Base-by-base conservation (phyloP, 2,797 vertebrate species). In the Crax fasciolata region DNA sequence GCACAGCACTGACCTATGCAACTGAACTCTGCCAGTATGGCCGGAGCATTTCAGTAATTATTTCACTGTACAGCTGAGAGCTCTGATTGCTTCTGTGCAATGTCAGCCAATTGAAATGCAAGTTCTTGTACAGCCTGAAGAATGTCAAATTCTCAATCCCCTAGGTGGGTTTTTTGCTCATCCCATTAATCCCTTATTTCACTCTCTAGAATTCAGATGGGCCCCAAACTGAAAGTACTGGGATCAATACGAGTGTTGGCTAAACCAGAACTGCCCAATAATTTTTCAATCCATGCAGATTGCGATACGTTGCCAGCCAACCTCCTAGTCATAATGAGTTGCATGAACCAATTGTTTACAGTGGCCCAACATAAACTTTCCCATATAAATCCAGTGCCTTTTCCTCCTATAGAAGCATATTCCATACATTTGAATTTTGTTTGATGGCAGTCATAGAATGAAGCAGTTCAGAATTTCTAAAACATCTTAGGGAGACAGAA, bases 401-500 rank as follows among this genome's bases (percentile, higher is more conserved):
- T 93, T 71, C 61, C 43, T 71, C 73, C 66, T 57, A 44, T 0
- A 94, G 58, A 77, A 84, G 77, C 35, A 68, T 62, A 2, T 70
- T 94, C 83, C 16, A 25, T 72, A 75, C 10, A 32, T 91, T 84
- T 75, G 82, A 41, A 44, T 77, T 87, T 90, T 82, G 35, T 93
- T 93, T 87, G 73, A 92, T 76, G 79, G 70, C 90, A 93, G 84
- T 52, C 88, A 92, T 6, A 3, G 81, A 95, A 82, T 75, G 48
- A 90, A 55, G 80, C 82, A 80, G 83, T 91, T 89, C 48, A 78
- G 80, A 80, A 77, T 93, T 91, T 90, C 88, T 78, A 85, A 89
- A 94, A 84, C 83, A 89, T 85, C 85, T 35, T 52, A 95, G 63
- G 77, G 85, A 94, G 80, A 96, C 1, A 88, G 81, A 90, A 97